Percentiles rank a stretch among this genome's conserved stretches.
phyloP scores from a whole-genome alignment of 2,113 vertebrate genomes.

The Laticauda laticaudata region DNA sequence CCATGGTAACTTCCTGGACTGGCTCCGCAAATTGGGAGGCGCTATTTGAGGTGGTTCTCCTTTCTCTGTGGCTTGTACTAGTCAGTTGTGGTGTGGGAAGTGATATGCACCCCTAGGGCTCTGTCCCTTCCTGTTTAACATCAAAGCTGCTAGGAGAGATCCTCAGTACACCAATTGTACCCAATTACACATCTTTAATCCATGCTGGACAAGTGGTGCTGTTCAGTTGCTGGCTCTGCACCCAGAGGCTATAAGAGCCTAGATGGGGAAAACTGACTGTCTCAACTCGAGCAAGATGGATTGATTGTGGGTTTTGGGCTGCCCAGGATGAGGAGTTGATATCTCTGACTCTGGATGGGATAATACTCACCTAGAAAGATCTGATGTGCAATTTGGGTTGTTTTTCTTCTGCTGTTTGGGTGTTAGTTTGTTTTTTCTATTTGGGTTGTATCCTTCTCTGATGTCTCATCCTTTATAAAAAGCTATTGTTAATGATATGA shows the following conservation, averaged over 20 bases:
- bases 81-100: not conserved
- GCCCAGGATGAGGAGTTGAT: not conserved
- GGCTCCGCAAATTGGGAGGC: not conserved
- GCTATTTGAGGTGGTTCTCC: not conserved
- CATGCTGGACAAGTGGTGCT: not conserved
- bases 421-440: not conserved
- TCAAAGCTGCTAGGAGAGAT: not conserved
- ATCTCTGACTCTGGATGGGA: not conserved
- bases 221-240: not conserved
- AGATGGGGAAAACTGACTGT: not conserved
- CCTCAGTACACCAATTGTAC: not conserved
- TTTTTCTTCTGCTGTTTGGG: not conserved
- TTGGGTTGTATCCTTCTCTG: not conserved
- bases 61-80: not conserved
- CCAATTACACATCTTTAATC: not conserved
- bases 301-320: not conserved
- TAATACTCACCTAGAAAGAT: not conserved
- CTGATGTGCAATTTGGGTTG: not conserved
- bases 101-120: not conserved
- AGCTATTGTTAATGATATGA: not conserved
- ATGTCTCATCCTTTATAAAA: not conserved
- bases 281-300: not conserved
- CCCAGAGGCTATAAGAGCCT: not conserved
- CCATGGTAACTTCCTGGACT: not conserved
- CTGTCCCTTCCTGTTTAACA: not conserved